A percentile compares a stretch with the other conserved stretches of the same genome.
Evolutionary conservation across 1,140 invertebrate genomes (phyloP).

Genomic region (Pogonomyrmex californicus): DNA sequence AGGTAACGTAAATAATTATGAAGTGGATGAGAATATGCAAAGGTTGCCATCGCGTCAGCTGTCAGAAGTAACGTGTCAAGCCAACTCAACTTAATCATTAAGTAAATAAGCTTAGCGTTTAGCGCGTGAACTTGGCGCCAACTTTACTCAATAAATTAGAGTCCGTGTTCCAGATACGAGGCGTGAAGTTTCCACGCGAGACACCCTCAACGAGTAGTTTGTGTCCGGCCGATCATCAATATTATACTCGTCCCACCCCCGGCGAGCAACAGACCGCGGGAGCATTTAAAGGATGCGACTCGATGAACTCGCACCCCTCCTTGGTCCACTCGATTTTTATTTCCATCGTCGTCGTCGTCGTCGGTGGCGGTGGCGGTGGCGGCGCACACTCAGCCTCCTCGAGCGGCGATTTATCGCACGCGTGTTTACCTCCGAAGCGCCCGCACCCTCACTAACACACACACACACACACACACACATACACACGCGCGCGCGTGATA

Average conservation of each 20-base stretch:
- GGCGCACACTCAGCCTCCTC: constrained; percentile 29
- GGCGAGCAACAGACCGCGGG: background rate
- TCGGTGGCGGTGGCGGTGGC: too few relatives aligned
- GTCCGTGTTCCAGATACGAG: constrained; percentile 27
- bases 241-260: background rate
- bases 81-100: constrained; percentile 54
- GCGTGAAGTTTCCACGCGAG: constrained; percentile 52
- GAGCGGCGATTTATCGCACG: constrained; percentile 58
- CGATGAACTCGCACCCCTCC: constrained; percentile 34
- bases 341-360: background rate
- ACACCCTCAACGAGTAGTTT: background rate
- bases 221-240: background rate
- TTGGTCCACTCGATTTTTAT: constrained; percentile 37
- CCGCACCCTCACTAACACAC: constrained; percentile 20
- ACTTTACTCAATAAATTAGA: constrained; percentile 57
- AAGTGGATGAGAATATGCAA: background rate
- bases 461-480: background rate
- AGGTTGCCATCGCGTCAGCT: constrained; percentile 2
- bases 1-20: background rate
- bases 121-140: constrained; percentile 44
- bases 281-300: background rate
- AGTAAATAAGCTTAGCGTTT: constrained; percentile 64
- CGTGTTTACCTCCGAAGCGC: constrained; percentile 34
- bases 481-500: too few relatives aligned
- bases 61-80: constrained; percentile 40